A percentile compares a stretch with the other conserved stretches of the same genome.
Evolutionary conservation across 2,113 vertebrate genomes (phyloP).

Genomic region (Tonatia bakeri): DNA sequence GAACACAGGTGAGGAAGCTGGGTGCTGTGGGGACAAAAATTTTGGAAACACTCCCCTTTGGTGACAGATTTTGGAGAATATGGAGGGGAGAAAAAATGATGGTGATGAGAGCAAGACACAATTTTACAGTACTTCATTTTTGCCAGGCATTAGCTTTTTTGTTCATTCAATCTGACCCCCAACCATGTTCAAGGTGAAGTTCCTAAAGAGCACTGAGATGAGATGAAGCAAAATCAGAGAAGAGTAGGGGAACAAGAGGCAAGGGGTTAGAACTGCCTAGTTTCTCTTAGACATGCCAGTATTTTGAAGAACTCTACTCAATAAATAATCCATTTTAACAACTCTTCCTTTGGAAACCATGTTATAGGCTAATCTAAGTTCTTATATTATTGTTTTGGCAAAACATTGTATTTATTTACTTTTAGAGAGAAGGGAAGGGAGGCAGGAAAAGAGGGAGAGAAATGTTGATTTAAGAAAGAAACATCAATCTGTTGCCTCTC

Average conservation of each 20-base stretch:
- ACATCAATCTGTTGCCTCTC: too few relatives aligned
- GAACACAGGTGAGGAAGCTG: neutral
- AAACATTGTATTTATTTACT: too few relatives aligned
- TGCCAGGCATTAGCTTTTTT: neutral
- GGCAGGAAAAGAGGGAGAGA: too few relatives aligned
- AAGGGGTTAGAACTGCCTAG: neutral
- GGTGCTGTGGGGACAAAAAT: neutral
- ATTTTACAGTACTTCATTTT: neutral
- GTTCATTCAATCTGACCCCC: neutral
- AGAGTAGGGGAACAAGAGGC: fast-evolving
- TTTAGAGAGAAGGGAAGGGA: too few relatives aligned
- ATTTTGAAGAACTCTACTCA: neutral
- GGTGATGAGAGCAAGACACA: too few relatives aligned
- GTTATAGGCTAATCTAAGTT: neutral
- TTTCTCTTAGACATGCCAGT: neutral
- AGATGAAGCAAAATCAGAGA: neutral
- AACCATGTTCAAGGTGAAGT: neutral
- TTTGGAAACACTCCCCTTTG: neutral
- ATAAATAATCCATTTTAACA: neutral
- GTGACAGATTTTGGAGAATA: neutral
- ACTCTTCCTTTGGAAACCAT: neutral
- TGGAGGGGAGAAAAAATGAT: neutral
- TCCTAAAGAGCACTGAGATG: neutral
- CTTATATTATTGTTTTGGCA: neutral
- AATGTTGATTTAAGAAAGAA: too few relatives aligned